Evolutionary conservation across 2,113 vertebrate genomes (phyloP).

Genomic region (Pipra filicauda): DNA sequence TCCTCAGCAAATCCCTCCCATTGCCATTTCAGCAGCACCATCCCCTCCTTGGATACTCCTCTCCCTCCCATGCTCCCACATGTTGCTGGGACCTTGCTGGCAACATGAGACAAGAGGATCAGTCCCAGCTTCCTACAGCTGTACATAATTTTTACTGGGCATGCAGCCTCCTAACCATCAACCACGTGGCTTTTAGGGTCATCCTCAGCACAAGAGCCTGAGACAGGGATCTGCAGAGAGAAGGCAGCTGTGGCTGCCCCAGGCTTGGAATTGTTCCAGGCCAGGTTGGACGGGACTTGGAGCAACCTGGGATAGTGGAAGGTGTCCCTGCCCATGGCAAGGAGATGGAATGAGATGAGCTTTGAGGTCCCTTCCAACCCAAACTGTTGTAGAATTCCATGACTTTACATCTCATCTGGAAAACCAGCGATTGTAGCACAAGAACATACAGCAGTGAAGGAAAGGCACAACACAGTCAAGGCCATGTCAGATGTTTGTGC

Average conservation of each 20-base stretch:
- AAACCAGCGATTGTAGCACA: not conserved
- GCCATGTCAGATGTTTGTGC: not conserved
- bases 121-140: fast-evolving
- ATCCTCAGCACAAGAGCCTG: not conserved
- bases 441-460: not conserved
- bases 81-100: not conserved
- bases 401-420: not conserved
- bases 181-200: not conserved
- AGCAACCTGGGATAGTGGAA: fast-evolving
- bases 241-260: not conserved
- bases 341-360: not conserved
- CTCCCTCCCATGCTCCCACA: not conserved
- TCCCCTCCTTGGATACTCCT: not conserved
- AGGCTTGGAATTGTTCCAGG: not conserved
- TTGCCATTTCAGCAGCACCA: not conserved
- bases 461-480: not conserved
- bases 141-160: not conserved
- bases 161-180: fast-evolving
- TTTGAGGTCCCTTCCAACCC: not conserved
- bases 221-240: not conserved
- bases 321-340: not conserved
- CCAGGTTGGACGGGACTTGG: fast-evolving
- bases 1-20: not conserved
- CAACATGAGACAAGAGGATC: fast-evolving
- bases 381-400: not conserved